A percentile compares a stretch with the other conserved stretches of the same genome.
Evolutionary conservation across 35 echinoderm and acorn worm species (phyloP).

Genomic region (Strongylocentrotus purpuratus): DNA sequence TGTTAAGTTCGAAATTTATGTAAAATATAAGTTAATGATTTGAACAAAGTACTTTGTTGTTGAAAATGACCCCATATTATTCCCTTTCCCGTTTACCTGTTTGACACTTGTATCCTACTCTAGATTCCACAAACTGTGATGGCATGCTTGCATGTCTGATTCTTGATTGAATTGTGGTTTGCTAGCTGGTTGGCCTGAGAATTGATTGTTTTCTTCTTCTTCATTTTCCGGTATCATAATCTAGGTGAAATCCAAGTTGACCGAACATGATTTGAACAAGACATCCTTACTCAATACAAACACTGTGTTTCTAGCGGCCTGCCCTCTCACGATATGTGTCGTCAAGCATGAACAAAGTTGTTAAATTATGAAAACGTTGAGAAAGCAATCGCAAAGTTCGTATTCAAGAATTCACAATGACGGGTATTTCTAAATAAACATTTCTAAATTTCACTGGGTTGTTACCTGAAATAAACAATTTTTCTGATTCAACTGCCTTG

Average conservation of each 20-base stretch:
- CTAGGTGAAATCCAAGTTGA: background rate
- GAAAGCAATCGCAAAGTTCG: background rate
- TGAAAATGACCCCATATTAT: background rate
- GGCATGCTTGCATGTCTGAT: background rate
- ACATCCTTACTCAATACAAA: background rate
- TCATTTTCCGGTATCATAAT: background rate
- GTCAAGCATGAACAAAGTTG: conserved; percentile 6
- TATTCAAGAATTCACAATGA: too few relatives aligned
- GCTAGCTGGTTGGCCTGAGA: background rate
- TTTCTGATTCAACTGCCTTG: too few relatives aligned
- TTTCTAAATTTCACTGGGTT: too few relatives aligned
- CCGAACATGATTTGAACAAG: conserved; percentile 10
- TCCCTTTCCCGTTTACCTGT: background rate
- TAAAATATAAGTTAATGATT: background rate
- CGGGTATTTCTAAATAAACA: too few relatives aligned
- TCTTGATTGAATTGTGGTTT: conserved; percentile 5
- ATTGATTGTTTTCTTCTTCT: background rate
- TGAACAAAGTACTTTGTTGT: background rate
- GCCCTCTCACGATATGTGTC: background rate
- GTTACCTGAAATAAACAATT: too few relatives aligned
- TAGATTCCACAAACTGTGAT: conserved; percentile 12
- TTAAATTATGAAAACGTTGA: background rate
- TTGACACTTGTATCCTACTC: background rate
- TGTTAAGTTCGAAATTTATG: too few relatives aligned
- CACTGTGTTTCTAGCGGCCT: background rate